These are phyloP conservation scores for Drosophila hydei DNA, from an alignment of 1,140 invertebrate species.

Conservation along the genomic window DNA sequence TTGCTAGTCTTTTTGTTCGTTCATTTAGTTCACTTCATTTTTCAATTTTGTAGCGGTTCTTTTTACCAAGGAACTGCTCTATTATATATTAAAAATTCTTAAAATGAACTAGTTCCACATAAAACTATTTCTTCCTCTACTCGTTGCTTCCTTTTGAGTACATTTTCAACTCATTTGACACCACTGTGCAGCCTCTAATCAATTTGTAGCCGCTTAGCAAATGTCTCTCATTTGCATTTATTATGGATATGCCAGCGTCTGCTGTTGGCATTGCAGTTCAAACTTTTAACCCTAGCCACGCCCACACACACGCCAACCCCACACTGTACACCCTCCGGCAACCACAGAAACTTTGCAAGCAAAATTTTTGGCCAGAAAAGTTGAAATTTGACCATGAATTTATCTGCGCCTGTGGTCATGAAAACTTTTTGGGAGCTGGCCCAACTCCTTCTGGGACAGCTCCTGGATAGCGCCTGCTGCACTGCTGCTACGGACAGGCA, in stretches of 20 bases:
- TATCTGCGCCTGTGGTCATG: slow-evolving; percentile 54
- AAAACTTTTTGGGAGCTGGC: slow-evolving; percentile 43
- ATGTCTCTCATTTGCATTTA: slow-evolving; percentile 83
- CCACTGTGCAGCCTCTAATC: slow-evolving; percentile 72
- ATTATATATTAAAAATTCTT: no score
- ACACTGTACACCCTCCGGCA: not conserved
- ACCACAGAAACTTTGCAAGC: slow-evolving; percentile 66
- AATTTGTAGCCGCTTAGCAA: slow-evolving; percentile 74
- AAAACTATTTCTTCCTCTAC: no score
- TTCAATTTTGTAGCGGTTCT: no score
- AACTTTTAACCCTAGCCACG: slow-evolving; percentile 64
- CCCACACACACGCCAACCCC: slow-evolving; percentile 65
- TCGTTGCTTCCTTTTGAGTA: not conserved
- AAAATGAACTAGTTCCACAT: no score
- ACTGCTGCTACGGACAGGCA: slow-evolving; percentile 52
- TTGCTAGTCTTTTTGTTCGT: no score
- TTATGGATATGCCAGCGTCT: slow-evolving; percentile 78
- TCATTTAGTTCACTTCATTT: no score
- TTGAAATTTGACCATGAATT: slow-evolving; percentile 51
- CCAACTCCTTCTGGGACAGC: not conserved
- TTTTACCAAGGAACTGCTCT: no score
- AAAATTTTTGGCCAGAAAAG: slow-evolving; percentile 43
- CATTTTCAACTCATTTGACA: not conserved
- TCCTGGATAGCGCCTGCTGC: no score
- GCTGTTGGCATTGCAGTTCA: slow-evolving; percentile 74